These are phyloP conservation scores for Tethea ocularis DNA, from an alignment of 2,888 invertebrate species.

Conservation along the genomic window DNA sequence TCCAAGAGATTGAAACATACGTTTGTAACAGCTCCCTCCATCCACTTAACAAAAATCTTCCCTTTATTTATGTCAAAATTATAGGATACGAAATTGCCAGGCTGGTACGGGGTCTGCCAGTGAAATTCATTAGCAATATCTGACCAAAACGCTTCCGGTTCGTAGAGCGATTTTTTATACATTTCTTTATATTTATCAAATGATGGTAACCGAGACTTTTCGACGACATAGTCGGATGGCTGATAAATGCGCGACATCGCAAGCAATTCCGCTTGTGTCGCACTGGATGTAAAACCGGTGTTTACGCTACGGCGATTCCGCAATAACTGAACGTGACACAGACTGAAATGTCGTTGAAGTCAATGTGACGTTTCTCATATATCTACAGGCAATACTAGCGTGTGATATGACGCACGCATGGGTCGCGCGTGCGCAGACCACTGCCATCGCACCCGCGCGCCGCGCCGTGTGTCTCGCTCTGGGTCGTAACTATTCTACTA, in stretches of 20 bases:
- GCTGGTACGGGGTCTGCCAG: conserved; percentile 92
- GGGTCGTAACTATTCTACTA: not conserved
- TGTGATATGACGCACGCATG: conserved; percentile 59
- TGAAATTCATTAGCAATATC: conserved; percentile 96
- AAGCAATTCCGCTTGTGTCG: conserved; percentile 36
- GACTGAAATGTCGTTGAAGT: not conserved
- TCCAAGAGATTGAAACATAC: conserved; percentile 98
- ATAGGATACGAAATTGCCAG: conserved; percentile 91
- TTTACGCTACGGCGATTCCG: conserved; percentile 33
- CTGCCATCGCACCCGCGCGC: conserved; percentile 6
- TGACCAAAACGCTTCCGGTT: conserved; percentile 96
- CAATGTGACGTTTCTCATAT: not conserved
- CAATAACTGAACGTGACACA: conserved; percentile 41
- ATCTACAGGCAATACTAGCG: conserved; percentile 31
- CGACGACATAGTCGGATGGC: conserved; percentile 85
- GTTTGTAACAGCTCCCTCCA: conserved; percentile 97
- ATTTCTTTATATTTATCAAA: conserved; percentile 90
- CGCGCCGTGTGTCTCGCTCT: too few relatives aligned
- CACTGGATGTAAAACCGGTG: conserved; percentile 18
- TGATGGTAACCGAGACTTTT: conserved; percentile 84
- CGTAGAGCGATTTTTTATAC: conserved; percentile 93
- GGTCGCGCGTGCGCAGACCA: conserved; percentile 60
- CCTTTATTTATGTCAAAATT: conserved; percentile 96
- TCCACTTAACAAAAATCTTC: conserved; percentile 95
- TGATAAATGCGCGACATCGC: conserved; percentile 87